Evolutionary conservation across 2,797 vertebrate species (phyloP).

Genomic region (Myripristis murdjan): DNA sequence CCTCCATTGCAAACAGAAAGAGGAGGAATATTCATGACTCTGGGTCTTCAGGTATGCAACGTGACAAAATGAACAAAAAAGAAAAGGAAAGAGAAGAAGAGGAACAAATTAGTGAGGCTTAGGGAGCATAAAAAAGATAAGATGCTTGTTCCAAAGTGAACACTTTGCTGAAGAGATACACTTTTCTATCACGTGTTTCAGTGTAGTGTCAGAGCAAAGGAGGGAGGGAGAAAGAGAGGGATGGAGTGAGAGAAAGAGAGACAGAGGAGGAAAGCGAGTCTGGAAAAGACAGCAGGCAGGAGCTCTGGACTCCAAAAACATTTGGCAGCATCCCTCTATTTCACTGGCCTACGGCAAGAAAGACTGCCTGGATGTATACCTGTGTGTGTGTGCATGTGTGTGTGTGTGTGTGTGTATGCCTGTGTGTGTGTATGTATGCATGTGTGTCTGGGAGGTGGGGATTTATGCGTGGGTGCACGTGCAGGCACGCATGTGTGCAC

Average conservation of each 20-base stretch:
- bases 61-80: constrained; percentile 22
- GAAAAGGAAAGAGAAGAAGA: constrained; percentile 9
- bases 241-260: constrained; percentile 27
- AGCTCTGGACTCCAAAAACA: constrained; percentile 74
- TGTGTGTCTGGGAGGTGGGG: constrained; percentile 10
- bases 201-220: constrained; percentile 27
- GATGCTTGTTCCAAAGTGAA: constrained; percentile 39
- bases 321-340: constrained; percentile 72
- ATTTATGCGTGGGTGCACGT: constrained; percentile 38
- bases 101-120: constrained; percentile 6
- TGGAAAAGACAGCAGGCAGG: constrained; percentile 73
- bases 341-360: constrained; percentile 60
- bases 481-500: constrained; percentile 57
- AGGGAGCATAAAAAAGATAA: constrained; percentile 37
- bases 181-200: constrained; percentile 61
- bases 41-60: constrained; percentile 59
- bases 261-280: constrained; percentile 39
- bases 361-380: constrained; percentile 55
- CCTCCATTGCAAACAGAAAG: constrained; percentile 65
- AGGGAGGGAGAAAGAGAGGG: not conserved
- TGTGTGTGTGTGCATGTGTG: constrained; percentile 41
- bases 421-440: constrained; percentile 37
- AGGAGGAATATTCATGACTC: constrained; percentile 52
- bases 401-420: constrained; percentile 38
- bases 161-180: constrained; percentile 41